Evolutionary conservation across 2,797 vertebrate genomes (phyloP), one percentile per base, ranked within the genome.

Genomic region (Calcarius lapponicus): DNA sequence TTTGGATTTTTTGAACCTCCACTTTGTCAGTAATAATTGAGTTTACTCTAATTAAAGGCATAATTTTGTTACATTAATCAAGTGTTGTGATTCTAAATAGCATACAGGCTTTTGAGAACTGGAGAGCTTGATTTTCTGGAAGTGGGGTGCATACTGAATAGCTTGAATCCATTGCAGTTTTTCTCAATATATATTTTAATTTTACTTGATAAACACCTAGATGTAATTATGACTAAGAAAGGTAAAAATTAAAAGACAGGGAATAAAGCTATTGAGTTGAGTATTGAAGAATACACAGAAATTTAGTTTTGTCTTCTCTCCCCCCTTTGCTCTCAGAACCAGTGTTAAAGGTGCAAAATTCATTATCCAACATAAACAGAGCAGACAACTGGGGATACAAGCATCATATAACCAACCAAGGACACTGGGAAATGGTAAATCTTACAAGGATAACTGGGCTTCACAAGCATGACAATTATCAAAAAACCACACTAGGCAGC

Each of bases 11-110:
- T 89, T 40, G 71, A 93, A 78, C 22, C 7, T 92, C 89, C 45
- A n/a, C 58, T 95, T 90, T 92, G 43, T 71, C 69, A 80, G 61
- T 74, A 93, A 71, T 87, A 93, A 74, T 53, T 61, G 72, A 93
- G 31, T 94, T 96, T 92, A 93, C 71, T 89, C 56, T 93, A 93
- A 96, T 96, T 92, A 91, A 87, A 92, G 43, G 58, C 28, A 51
- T 80, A 91, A 93, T 94, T 94, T 92, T 95, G 72, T 80, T 75
- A 91, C 32, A 51, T 85, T 96, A 94, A 94, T 97, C 93, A 96
- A 89, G 61, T 93, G 61, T 70, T 3, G 22, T 75, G 43, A 83
- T 94, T 96, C 60, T 76, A 93, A 95, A 94, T 50, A 88, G 70
- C 21, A 10, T 36, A 86, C 3, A 80, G 42, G 28, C 90, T 93